Base-by-base conservation (phyloP, 2,797 vertebrate species). In the Diplodus puntazzo region DNA sequence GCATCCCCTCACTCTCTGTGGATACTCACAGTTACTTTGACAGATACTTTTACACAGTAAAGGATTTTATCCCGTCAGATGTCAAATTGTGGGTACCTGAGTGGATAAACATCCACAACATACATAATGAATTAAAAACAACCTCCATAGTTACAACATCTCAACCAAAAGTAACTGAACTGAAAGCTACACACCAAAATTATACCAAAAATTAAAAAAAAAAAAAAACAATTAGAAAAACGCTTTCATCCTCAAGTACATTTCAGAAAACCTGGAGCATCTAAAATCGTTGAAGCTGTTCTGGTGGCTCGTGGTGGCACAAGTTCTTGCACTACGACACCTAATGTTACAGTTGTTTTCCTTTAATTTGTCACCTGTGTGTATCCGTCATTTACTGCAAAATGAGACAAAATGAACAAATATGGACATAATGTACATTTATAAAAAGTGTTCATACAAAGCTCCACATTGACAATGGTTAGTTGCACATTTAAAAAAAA, bases 391-490 rank as follows among this genome's bases (percentile, higher is more conserved):
- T 58, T 52, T 39, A 30, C 49, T 30, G 23, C 30, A 54, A 59
- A 60, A 46, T 62, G 2, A 30, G 11, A 80, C 23, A 63, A 49
- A 46, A 42, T 39, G 0, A 30, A 16, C 16, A 57, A 63, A 81
- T 49, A 61, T 60, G 5, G 14, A 65, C 55, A 18, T 3, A 16
- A 60, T 63, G 72, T 43, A 61, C 52, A 23, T 80, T 79, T 75
- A 88, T 71, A 76, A 20, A 64, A 64, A 77, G 64, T 52, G 11
- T 69, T 84, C 12, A 63, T 21, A 10, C 21, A 50, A 21, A 64
- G 5, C 13, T 57, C 43, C 18, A 2, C 25, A 2, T 9, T 76
- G 49, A 17, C 5, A 73, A 52, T 43, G 34, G 17, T 59, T 62
- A 39, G 11, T 55, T 63, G 18, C 11, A 67, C 10, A 39, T 1